Evolutionary conservation across 2,888 invertebrate species (phyloP), one percentile per base, ranked within the genome.

Genomic region (Drosophila quinaria): DNA sequence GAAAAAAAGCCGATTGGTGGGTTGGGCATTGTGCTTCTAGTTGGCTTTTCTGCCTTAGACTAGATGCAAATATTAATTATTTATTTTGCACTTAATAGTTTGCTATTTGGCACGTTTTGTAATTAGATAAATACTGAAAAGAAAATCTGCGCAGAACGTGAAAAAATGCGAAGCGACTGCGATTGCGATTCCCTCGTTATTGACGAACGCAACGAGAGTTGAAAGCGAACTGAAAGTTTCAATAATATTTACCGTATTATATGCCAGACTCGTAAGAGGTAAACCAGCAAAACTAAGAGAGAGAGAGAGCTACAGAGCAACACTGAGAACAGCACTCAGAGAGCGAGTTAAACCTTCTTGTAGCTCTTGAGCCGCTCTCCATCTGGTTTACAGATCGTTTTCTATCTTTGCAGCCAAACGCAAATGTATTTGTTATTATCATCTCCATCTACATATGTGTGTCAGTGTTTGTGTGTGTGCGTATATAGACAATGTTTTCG

Each of bases 1-100:
- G 91, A 81, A 81, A 80, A 91, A 63, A 89, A 86, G 39, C 91
- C 91, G 68, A 88, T 86, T 11, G 90, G 73, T 39, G 87, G 91
- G 77, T 90, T 90, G 54, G 90, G 91, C 90, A 90, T 90, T 70
- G 15, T 72, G 22, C 15, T 29, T 19, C 6, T 33, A 19, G 19
- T 46, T 13, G 52, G 4, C 19, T 46, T 52, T n/a, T 13, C 15
- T 0, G 49, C 31, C 31, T 31, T 41, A 4, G 29, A 35, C 51
- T 35, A 29, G 8, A 35, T 29, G 35, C 15, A 47, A 9, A 13
- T 39, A 46, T 49, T 25, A 9, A 19, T 5, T 46, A 56, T 55
- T 56, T 54, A 13, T 39, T 50, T 59, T 49, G 35, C 47, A 54
- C 60, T 49, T 41, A 47, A 41, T 41, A 31, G 42, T 41, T 17